phyloP scores from a whole-genome alignment of 2,888 invertebrate genomes.

The Tipula helvola region DNA sequence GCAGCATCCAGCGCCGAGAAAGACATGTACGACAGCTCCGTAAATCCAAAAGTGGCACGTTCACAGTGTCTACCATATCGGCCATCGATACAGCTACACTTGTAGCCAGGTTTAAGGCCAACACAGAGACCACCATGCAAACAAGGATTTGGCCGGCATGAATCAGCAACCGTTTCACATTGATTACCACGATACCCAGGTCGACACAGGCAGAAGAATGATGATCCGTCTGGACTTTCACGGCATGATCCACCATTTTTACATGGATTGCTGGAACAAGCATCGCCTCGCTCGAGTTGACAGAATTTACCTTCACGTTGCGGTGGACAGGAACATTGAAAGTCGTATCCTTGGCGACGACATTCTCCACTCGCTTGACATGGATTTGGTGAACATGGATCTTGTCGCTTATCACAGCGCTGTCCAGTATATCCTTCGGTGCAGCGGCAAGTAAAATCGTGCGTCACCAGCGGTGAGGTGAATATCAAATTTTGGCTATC shows the following conservation, averaged over 20 bases:
- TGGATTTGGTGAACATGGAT: conserved; percentile 83
- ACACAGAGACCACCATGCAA: conserved; percentile 79
- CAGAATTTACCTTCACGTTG: conserved; percentile 72
- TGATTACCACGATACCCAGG: conserved; percentile 84
- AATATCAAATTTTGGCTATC: conserved; percentile 73
- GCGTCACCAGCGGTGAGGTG: conserved; percentile 66
- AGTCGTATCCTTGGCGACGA: conserved; percentile 69
- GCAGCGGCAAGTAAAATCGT: conserved; percentile 70
- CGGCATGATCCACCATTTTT: conserved; percentile 85
- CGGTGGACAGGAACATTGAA: conserved; percentile 67
- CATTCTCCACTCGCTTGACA: conserved; percentile 78
- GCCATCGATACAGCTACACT: conserved; percentile 74
- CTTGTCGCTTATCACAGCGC: conserved; percentile 73
- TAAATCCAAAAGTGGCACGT: conserved; percentile 79
- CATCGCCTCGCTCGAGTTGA: conserved; percentile 71
- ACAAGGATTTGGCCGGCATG: conserved; percentile 89
- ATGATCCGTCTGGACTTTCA: conserved; percentile 73
- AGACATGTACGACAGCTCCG: conserved; percentile 78
- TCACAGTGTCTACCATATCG: conserved; percentile 87
- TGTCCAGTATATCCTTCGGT: conserved; percentile 72
- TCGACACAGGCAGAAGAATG: conserved; percentile 84
- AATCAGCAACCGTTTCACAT: conserved; percentile 79
- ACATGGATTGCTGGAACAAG: conserved; percentile 76
- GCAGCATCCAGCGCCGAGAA: conserved; percentile 76
- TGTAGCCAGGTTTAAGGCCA: conserved; percentile 76